phyloP scores from a whole-genome alignment of 2,113 vertebrate genomes.

The Leptocoma aspasia region DNA sequence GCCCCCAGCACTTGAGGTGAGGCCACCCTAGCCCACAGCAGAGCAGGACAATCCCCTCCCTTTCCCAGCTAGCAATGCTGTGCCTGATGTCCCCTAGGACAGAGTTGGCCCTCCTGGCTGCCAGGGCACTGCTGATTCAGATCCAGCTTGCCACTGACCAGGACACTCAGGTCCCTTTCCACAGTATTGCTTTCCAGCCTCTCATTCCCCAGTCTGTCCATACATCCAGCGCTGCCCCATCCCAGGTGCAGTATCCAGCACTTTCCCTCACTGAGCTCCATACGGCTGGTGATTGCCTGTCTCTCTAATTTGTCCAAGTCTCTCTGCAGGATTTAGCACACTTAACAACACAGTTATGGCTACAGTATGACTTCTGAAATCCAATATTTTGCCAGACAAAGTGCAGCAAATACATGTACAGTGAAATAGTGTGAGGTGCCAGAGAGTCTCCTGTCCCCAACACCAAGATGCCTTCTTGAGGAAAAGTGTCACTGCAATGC shows the following conservation, averaged over 20 bases:
- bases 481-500: not conserved
- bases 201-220: not conserved
- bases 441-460: not conserved
- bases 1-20: rapidly evolving
- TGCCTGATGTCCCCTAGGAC: not conserved
- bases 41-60: rapidly evolving
- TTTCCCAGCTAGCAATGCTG: rapidly evolving
- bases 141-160: rapidly evolving
- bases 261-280: not conserved
- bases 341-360: not conserved
- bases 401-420: not conserved
- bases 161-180: not conserved
- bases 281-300: not conserved
- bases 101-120: rapidly evolving
- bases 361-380: not conserved
- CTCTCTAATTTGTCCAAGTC: not conserved
- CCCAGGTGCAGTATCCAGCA: not conserved
- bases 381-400: not conserved
- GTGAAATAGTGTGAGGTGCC: not conserved
- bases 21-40: rapidly evolving
- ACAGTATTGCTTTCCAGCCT: not conserved
- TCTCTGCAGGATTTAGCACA: not conserved
- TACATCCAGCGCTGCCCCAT: no score
- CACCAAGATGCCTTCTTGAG: not conserved
- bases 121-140: not conserved